Conservation (phyloP, 2,113 vertebrate species). For the Tauraco erythrolophus region DNA sequence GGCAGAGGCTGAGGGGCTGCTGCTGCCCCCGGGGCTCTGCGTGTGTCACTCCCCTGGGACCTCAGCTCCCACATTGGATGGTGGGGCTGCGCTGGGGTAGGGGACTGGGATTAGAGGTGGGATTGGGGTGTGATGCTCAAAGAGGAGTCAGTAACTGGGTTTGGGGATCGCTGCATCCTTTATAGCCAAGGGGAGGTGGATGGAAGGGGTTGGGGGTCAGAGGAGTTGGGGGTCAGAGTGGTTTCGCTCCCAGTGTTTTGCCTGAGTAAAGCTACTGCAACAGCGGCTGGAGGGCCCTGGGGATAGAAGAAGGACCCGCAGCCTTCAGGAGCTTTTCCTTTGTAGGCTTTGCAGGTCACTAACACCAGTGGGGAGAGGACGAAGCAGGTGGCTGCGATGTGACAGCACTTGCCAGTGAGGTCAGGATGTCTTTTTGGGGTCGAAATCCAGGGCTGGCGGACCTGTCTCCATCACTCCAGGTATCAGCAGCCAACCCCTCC, state of each 20-base stretch:
- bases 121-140: not conserved
- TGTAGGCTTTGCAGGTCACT: not conserved
- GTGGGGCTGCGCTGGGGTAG: too few species aligned
- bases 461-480: too few species aligned
- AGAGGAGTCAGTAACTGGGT: not conserved
- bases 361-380: not conserved
- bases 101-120: not conserved
- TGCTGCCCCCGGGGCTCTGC: accelerated
- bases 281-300: not conserved
- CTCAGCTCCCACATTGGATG: not conserved
- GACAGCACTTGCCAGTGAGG: too few species aligned
- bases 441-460: too few species aligned
- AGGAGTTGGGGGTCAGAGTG: too few species aligned
- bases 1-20: not conserved
- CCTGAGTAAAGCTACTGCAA: not conserved
- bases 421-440: too few species aligned
- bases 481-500: too few species aligned
- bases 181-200: not conserved
- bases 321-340: not conserved
- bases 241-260: too few species aligned
- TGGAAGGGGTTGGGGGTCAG: not conserved
- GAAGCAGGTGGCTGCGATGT: too few species aligned
- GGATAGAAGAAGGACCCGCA: not conserved
- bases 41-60: not conserved
- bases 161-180: not conserved